These are phyloP conservation scores for Sarcoramphus papa DNA, from an alignment of 2,797 vertebrate genomes.

Conservation along the genomic window DNA sequence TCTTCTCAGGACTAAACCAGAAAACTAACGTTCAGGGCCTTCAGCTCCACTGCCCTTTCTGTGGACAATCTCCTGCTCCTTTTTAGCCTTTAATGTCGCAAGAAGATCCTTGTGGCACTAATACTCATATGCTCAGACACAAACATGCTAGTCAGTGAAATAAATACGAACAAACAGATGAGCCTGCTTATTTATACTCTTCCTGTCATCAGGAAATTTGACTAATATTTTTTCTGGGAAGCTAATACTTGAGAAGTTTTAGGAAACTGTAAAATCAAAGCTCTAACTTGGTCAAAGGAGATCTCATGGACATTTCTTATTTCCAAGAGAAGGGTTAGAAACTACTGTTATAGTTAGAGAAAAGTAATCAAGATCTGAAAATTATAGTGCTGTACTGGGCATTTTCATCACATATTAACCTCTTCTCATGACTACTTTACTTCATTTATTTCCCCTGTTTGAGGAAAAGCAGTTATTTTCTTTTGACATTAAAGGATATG, in stretches of 20 bases:
- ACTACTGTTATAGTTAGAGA: not conserved
- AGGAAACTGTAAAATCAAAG: not conserved
- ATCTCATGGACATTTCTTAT: accelerated
- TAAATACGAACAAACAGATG: accelerated
- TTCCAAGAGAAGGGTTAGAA: not conserved
- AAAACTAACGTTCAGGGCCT: not conserved
- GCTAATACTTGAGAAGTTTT: not conserved
- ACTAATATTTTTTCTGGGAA: not conserved
- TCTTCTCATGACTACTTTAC: not conserved
- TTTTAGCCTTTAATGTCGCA: not conserved
- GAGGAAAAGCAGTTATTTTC: not conserved
- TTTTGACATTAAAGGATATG: not conserved
- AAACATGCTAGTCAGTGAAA: not conserved
- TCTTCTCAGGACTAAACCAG: not conserved
- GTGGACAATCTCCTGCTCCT: not conserved
- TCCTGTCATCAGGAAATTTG: not conserved
- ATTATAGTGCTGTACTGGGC: not conserved
- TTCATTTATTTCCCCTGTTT: not conserved
- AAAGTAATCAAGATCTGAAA: not conserved
- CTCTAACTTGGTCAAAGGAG: not conserved
- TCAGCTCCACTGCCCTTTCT: not conserved
- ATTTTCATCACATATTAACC: not conserved
- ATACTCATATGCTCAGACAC: accelerated
- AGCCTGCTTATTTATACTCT: not conserved
- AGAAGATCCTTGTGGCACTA: not conserved